These are phyloP conservation scores for Urocyon cinereoargenteus DNA, from an alignment of 2,797 vertebrate species.

Conservation along the genomic window DNA sequence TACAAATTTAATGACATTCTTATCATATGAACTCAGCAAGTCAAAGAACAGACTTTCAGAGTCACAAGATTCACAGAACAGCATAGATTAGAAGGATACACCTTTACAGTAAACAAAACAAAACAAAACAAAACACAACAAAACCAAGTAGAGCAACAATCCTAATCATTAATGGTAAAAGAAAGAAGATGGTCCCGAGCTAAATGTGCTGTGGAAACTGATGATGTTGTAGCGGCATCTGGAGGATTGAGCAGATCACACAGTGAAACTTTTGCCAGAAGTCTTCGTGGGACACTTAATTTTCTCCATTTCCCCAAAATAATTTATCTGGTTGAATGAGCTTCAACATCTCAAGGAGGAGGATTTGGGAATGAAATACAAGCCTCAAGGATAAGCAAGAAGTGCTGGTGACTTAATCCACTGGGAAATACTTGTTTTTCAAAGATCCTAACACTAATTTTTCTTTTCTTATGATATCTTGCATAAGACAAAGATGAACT, in stretches of 20 bases:
- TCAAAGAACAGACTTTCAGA: not conserved
- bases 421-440: not conserved
- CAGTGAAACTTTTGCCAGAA: not conserved
- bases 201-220: not conserved
- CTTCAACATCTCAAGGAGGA: not conserved
- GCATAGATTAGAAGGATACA: not conserved
- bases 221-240: accelerated
- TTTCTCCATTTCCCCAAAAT: not conserved
- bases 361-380: not conserved
- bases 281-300: not conserved
- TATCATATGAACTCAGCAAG: not conserved
- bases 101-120: not conserved
- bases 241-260: not conserved
- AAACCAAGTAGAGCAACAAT: not conserved
- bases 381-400: not conserved
- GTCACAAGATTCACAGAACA: not conserved
- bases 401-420: not conserved
- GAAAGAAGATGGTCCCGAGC: not conserved
- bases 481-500: not conserved
- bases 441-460: not conserved
- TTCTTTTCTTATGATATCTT: not conserved
- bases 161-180: not conserved
- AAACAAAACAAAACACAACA: not conserved
- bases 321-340: not conserved
- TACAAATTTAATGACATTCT: not conserved